A percentile compares a stretch with the other conserved stretches of the same genome.
Evolutionary conservation across 2,113 vertebrate genomes (phyloP).

Genomic region (Pan troglodytes): NHGRI_mPanTro3-v2.1_pri NC_072398.2:61371501-61372000

Average conservation of each 20-base stretch:
- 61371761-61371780: background rate
- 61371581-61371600: background rate
- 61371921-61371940: no score
- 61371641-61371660: background rate
- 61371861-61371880: background rate
- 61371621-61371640: background rate
- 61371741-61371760: background rate
- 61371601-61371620: background rate
- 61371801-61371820: background rate
- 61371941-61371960: background rate
- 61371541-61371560: background rate
- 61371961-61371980: background rate
- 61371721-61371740: background rate
- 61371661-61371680: background rate
- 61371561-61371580: background rate
- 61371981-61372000: no score
- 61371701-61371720: background rate
- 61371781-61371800: background rate
- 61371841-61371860: background rate
- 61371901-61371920: background rate
- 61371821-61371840: background rate
- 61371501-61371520: background rate
- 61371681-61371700: background rate
- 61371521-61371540: background rate
- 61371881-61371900: background rate